These are phyloP conservation scores for Triplophysa siluroides DNA, from an alignment of 2,113 vertebrate species.

Conservation along the genomic window DNA sequence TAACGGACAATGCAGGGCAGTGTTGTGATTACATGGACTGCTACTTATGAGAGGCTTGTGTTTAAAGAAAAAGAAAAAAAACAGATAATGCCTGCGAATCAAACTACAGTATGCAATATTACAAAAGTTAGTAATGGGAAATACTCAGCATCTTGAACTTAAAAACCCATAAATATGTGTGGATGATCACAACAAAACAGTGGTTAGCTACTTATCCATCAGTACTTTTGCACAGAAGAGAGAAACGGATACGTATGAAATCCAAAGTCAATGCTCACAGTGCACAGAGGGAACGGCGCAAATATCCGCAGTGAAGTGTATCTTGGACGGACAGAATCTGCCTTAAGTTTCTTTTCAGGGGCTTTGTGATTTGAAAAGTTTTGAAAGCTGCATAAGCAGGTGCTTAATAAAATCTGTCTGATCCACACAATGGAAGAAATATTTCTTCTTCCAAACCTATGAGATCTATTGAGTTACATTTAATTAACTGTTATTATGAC, in stretches of 20 bases:
- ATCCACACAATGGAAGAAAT: constrained; percentile 2
- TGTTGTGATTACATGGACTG: constrained; percentile 53
- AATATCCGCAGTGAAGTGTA: background rate
- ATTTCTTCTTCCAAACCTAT: background rate
- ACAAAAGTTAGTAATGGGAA: too few relatives aligned
- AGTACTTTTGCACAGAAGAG: background rate
- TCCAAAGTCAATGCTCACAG: constrained; percentile 18
- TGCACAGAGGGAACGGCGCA: background rate
- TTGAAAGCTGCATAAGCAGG: constrained; percentile 8
- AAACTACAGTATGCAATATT: too few relatives aligned
- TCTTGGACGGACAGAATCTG: constrained; percentile 5
- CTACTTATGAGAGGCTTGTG: background rate
- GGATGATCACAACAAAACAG: constrained; percentile 19
- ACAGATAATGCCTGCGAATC: too few relatives aligned
- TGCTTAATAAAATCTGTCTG: constrained; percentile 1
- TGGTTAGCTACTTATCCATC: constrained; percentile 28
- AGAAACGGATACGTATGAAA: constrained; percentile 9
- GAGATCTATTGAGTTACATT: background rate
- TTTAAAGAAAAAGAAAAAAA: background rate
- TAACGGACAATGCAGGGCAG: constrained; percentile 59
- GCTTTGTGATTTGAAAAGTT: background rate
- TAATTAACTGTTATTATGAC: background rate
- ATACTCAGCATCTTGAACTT: background rate
- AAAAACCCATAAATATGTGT: constrained; percentile 16
- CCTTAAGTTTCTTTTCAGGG: constrained; percentile 6